These are phyloP conservation scores for Hesperia comma DNA, from an alignment of 2,888 invertebrate genomes.

Conservation along the genomic window DNA sequence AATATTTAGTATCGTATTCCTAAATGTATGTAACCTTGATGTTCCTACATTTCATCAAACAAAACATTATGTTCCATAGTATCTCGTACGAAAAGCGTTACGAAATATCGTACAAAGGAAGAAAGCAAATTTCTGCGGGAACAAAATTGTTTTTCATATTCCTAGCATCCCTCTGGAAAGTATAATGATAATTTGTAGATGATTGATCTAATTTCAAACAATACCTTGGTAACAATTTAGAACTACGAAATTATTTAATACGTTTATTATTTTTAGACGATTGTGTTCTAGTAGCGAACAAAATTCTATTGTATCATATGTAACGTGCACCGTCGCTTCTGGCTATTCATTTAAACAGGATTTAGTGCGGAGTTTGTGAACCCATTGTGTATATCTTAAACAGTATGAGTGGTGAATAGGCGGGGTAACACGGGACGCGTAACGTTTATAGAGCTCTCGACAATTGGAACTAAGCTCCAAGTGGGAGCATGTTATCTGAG, in stretches of 20 bases:
- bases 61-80: background rate
- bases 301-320: no score
- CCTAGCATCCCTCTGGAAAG: background rate
- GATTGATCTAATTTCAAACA: no score
- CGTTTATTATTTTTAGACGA: no score
- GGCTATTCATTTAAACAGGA: background rate
- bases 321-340: no score
- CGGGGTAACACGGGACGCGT: background rate
- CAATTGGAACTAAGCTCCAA: conserved; percentile 20
- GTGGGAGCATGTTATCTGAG: conserved; percentile 14
- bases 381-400: conserved; percentile 23
- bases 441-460: conserved; percentile 22
- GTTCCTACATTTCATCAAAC: conserved; percentile 5
- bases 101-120: conserved; percentile 12
- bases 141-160: conserved; percentile 18
- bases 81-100: background rate
- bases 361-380: conserved; percentile 6
- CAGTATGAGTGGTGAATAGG: conserved; percentile 14
- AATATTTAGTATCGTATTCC: background rate
- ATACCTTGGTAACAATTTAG: no score
- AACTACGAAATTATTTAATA: no score
- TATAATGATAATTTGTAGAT: background rate
- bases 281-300: no score
- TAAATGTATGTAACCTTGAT: background rate
- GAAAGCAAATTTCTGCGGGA: conserved; percentile 9